These are phyloP conservation scores for Platycercus adscitus DNA, from an alignment of 2,113 vertebrate species.

Conservation along the genomic window DNA sequence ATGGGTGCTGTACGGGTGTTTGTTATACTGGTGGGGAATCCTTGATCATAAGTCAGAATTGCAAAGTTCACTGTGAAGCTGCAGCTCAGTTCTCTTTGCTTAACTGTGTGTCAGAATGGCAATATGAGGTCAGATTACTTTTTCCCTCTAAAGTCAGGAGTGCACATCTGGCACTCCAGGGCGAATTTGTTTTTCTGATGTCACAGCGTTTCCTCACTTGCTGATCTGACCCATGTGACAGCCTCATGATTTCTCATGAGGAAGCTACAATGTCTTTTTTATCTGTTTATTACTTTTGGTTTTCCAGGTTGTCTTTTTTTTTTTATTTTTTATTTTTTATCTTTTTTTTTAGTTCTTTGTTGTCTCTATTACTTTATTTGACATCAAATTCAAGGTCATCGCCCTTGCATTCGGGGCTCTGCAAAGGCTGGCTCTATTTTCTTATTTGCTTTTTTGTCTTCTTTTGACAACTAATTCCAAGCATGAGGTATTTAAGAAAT, in stretches of 20 bases:
- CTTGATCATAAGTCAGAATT: not conserved
- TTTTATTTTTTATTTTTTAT: not conserved
- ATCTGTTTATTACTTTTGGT: not conserved
- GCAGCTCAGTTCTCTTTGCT: not conserved
- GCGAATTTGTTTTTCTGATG: not conserved
- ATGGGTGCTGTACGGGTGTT: rapidly evolving
- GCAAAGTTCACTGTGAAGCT: not conserved
- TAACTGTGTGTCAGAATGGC: not conserved
- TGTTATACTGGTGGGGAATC: not conserved
- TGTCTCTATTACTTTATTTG: not conserved
- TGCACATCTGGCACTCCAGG: not conserved
- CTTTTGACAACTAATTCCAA: not conserved
- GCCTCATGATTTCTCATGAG: not conserved
- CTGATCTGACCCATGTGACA: not conserved
- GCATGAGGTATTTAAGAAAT: not conserved
- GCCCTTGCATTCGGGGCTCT: not conserved
- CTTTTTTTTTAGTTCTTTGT: not conserved
- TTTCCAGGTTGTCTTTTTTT: not conserved
- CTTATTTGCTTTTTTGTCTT: not conserved
- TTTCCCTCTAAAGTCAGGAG: not conserved
- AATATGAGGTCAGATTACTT: not conserved
- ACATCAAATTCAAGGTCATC: not conserved
- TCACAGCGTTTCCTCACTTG: not conserved
- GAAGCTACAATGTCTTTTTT: not conserved
- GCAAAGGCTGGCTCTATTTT: not conserved